A percentile compares a stretch with the other conserved stretches of the same genome.
Conservation (phyloP, 2,797 vertebrate genomes). For the Lepilemur septentrionalis region DNA sequence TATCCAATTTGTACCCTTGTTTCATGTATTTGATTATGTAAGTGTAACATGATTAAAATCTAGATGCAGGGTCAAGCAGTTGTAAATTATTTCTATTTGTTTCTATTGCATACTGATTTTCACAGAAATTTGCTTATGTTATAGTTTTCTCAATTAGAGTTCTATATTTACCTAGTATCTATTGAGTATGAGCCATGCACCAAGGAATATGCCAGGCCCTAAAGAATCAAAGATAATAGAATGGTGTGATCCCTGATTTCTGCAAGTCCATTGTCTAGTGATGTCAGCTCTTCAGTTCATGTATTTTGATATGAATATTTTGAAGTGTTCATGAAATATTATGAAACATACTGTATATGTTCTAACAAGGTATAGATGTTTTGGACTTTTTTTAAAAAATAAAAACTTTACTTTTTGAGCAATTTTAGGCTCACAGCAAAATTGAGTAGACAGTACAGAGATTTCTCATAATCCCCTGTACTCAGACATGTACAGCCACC, state of each 20-base stretch:
- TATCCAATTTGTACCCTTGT: not conserved
- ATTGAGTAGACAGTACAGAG: not conserved
- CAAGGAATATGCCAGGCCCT: not conserved
- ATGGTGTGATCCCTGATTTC: not conserved
- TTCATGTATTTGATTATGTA: constrained; percentile 2
- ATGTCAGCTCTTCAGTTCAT: not conserved
- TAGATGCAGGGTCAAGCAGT: not conserved
- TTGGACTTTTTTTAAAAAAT: not conserved
- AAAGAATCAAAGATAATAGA: not conserved
- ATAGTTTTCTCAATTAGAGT: not conserved
- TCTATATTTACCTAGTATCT: not conserved
- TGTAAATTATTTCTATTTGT: not conserved
- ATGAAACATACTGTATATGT: not conserved
- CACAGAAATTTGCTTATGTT: not conserved
- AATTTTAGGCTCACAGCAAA: not conserved
- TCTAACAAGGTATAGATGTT: not conserved
- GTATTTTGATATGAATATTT: not conserved
- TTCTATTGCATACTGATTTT: not conserved
- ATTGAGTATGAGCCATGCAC: not conserved
- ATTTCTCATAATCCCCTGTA: not conserved
- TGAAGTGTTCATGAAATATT: not conserved
- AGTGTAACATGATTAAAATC: not conserved
- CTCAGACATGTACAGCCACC: not conserved
- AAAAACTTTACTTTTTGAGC: not conserved
- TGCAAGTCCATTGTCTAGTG: not conserved